A percentile compares a stretch with the other conserved stretches of the same genome.
Conservation (phyloP, 2,797 vertebrate species). For the Agapornis canus region DNA sequence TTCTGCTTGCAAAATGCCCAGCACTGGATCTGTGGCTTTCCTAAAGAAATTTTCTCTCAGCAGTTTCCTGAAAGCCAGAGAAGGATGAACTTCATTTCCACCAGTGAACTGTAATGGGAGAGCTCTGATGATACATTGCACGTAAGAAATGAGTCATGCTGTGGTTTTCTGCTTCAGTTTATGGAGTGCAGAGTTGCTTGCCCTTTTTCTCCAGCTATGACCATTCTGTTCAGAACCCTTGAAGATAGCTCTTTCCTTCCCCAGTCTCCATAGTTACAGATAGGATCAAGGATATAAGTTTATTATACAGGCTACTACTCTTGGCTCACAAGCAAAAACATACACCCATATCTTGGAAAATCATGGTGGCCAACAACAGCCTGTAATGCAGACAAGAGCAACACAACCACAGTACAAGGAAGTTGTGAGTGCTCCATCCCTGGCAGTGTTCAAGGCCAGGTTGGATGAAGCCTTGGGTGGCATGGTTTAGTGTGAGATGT, state of each 20-base stretch:
- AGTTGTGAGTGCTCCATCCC: too few relatives aligned
- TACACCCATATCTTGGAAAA: not conserved
- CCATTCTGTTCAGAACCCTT: not conserved
- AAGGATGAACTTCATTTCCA: constrained; percentile 57
- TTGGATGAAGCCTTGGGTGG: too few relatives aligned
- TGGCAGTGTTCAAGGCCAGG: too few relatives aligned
- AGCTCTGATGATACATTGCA: constrained; percentile 37
- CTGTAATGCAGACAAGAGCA: not conserved
- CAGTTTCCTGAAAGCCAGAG: constrained; percentile 44
- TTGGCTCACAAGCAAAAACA: not conserved
- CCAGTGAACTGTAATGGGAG: constrained; percentile 37
- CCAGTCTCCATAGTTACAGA: not conserved
- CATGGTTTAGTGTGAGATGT: too few relatives aligned
- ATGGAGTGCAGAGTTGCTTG: not conserved
- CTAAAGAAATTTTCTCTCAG: constrained; percentile 42
- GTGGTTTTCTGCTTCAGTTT: constrained; percentile 15
- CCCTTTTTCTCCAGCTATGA: constrained; percentile 20
- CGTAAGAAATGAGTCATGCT: constrained; percentile 60
- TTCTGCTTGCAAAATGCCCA: not conserved
- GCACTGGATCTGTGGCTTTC: not conserved
- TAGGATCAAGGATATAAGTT: not conserved
- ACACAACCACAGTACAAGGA: not conserved
- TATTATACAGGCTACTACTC: not conserved
- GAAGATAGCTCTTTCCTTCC: not conserved
- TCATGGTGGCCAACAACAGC: not conserved